Evolutionary conservation across 2,888 invertebrate genomes (phyloP).

Genomic region (Agrotis ipsilon): DNA sequence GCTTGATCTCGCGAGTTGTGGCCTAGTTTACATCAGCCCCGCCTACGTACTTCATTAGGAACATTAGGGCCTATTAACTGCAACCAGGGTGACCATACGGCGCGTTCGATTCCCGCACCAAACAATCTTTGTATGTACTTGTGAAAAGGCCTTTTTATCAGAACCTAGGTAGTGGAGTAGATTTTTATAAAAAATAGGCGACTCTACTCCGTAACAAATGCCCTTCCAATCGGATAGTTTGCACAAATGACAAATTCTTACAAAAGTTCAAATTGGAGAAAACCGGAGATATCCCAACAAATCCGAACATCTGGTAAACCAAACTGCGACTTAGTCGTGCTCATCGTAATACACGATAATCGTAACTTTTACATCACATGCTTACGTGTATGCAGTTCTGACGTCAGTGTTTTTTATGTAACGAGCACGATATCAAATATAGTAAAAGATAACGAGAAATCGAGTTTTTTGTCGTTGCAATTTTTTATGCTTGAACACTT

Average conservation of each 20-base stretch:
- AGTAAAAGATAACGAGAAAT: conserved; percentile 7
- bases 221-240: not conserved
- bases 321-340: conserved; percentile 12
- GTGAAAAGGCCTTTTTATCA: too few relatives aligned
- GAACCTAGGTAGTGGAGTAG: not conserved
- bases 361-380: conserved; percentile 33
- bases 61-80: conserved; percentile 46
- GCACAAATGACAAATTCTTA: not conserved
- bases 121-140: too few relatives aligned
- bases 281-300: not conserved
- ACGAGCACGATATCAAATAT: conserved; percentile 32
- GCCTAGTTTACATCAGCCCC: conserved; percentile 56
- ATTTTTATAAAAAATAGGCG: not conserved
- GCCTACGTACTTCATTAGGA: conserved; percentile 49
- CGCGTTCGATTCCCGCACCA: not conserved
- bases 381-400: conserved; percentile 25
- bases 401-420: conserved; percentile 36
- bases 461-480: not conserved
- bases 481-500: conserved; percentile 4
- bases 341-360: conserved; percentile 13
- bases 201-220: not conserved
- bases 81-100: not conserved
- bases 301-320: not conserved
- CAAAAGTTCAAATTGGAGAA: not conserved
- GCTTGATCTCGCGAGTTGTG: conserved; percentile 55